Conservation (phyloP, 2,113 vertebrate genomes). For the Zapus hudsonius region DNA sequence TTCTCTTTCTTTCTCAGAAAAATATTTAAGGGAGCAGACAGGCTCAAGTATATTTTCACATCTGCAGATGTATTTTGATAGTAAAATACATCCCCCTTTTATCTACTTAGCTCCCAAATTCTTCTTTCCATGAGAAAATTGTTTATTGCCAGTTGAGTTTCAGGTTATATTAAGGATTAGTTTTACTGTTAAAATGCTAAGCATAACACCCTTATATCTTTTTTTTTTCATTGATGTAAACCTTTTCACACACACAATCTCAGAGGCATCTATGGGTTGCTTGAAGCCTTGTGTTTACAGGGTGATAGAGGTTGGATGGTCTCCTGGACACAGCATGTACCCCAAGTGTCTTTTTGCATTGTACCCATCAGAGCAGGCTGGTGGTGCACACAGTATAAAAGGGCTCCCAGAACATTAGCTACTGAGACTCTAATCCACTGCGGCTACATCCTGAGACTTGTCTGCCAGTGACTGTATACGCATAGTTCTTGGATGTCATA, state of each 20-base stretch:
- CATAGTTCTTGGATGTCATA: neutral
- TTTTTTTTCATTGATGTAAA: neutral
- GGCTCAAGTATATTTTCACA: neutral
- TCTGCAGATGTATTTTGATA: neutral
- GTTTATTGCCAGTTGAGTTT: neutral
- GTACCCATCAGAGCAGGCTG: neutral
- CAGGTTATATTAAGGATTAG: neutral
- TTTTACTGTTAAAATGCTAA: neutral
- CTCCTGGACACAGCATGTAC: neutral
- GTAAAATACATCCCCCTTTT: neutral
- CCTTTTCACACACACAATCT: neutral
- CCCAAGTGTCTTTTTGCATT: neutral
- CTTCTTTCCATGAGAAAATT: constrained; percentile 1
- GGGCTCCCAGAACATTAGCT: neutral
- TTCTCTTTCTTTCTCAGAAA: neutral
- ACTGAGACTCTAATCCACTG: neutral
- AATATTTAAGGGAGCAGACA: neutral
- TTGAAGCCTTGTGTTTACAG: neutral
- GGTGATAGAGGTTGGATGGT: neutral
- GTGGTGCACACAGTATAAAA: neutral
- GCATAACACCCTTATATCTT: neutral
- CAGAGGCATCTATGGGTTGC: neutral
- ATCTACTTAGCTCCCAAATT: neutral
- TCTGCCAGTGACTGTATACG: neutral
- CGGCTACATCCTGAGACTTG: neutral